Evolutionary conservation across 2,113 vertebrate species (phyloP).

Genomic region (Sinosuthora webbiana): DNA sequence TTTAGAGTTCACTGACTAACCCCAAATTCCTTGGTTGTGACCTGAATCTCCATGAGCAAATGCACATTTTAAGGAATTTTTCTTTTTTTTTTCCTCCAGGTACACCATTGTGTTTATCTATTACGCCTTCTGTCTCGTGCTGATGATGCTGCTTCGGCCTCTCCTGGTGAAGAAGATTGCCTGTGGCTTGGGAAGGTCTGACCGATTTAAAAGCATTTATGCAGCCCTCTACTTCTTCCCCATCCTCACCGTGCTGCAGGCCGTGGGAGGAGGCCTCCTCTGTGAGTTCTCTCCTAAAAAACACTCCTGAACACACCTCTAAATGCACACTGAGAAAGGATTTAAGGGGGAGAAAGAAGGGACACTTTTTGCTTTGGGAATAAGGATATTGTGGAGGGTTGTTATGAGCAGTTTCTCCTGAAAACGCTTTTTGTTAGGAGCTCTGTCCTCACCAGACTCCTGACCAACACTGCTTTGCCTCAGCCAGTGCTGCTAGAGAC

Average conservation of each 20-base stretch:
- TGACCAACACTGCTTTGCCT: neutral
- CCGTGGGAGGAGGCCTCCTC: slow-evolving; percentile 92
- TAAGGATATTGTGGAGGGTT: neutral
- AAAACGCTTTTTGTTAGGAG: neutral
- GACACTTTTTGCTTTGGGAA: neutral
- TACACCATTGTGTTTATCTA: slow-evolving; percentile 98
- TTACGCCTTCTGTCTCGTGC: slow-evolving; percentile 91
- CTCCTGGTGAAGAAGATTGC: slow-evolving; percentile 96
- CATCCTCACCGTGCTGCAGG: slow-evolving; percentile 92
- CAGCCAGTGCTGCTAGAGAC: neutral
- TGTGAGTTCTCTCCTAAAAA: slow-evolving; percentile 79
- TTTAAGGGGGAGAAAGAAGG: neutral
- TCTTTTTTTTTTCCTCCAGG: slow-evolving; percentile 55
- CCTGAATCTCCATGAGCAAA: neutral
- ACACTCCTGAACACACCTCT: neutral
- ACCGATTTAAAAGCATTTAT: slow-evolving; percentile 96
- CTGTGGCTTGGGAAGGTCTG: slow-evolving; percentile 92
- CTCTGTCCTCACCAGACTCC: neutral
- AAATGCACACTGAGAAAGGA: neutral
- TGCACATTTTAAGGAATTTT: neutral
- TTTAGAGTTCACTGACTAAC: neutral
- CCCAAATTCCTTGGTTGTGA: neutral
- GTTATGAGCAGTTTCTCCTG: neutral
- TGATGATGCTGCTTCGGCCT: slow-evolving; percentile 98
- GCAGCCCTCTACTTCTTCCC: slow-evolving; percentile 98